Evolutionary conservation across 1,140 invertebrate species (phyloP), one percentile per base, ranked within the genome.

Genomic region (Dryas iulia): DNA sequence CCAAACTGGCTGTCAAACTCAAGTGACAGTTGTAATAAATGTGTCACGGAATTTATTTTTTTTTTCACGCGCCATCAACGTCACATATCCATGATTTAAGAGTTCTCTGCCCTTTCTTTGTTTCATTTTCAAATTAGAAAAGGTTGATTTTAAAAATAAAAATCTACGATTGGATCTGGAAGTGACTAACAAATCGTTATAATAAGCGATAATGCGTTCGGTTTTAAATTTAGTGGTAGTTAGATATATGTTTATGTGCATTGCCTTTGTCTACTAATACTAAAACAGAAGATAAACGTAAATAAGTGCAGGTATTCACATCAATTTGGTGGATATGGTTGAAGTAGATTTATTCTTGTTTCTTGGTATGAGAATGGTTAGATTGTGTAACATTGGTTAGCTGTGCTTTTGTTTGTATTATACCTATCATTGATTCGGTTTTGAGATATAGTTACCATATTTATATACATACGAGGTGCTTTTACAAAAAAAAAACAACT

Each of bases 21-120:
- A 84, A 84, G 83, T 88, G 85, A 86, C 86, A 81, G 77, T 73
- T 59, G 76, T 86, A 86, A 89, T 89, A 88, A 89, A 87, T 86
- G 85, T 89, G 85, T 89, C 84, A 87, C 69, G 76, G 73, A 52
- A 63, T 77, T 82, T 81, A 82, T 82, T 77, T 31, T 54, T 75
- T 82, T 79, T 82, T 79, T 65, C 67, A 72, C 62, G 67, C 71
- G 70, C 72, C 82, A 84, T 89, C 81, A 83, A 87, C 82, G 86
- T 89, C 84, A 76, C 84, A 72, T 81, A 79, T 83, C 67, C 73
- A 81, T 85, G 83, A 87, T 87, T 86, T 86, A 87, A 84, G 79
- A 84, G 87, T 89, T 87, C 86, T 73, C 67, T 87, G 84, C 83
- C 83, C 87, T 88, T 88, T 86, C 87, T 89, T 89, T 89, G 87